Evolutionary conservation across 2,888 invertebrate species (phyloP).

Genomic region (Teleiodes luculella): DNA sequence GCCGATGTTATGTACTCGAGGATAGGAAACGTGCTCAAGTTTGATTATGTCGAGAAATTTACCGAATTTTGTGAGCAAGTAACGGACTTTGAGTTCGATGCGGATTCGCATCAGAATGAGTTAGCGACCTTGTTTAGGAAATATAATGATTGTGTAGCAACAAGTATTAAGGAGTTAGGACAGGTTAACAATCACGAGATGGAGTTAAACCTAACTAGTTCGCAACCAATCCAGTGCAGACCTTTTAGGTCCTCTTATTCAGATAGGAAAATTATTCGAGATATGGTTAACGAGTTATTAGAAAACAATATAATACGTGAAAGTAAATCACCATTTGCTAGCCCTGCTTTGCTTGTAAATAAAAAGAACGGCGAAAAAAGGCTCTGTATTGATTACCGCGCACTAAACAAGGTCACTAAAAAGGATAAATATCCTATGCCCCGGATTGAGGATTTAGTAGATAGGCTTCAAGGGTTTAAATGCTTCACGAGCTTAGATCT

Average conservation of each 20-base stretch:
- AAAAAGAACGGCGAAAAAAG: conserved; percentile 24
- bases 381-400: conserved; percentile 23
- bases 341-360: conserved; percentile 21
- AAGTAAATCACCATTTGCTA: conserved; percentile 24
- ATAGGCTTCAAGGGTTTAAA: conserved; percentile 30
- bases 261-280: conserved; percentile 19
- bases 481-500: conserved; percentile 39
- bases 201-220: conserved; percentile 8
- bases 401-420: conserved; percentile 23
- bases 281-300: conserved; percentile 19
- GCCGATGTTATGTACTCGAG: background rate
- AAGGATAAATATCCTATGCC: conserved; percentile 40
- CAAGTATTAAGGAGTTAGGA: conserved; percentile 10
- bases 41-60: background rate
- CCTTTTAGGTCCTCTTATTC: conserved; percentile 18
- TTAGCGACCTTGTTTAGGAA: conserved; percentile 11
- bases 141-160: conserved; percentile 11
- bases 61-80: background rate
- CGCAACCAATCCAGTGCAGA: conserved; percentile 18
- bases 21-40: background rate
- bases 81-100: background rate
- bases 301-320: conserved; percentile 19
- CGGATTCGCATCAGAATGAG: conserved; percentile 13
- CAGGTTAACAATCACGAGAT: conserved; percentile 19
- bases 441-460: conserved; percentile 42